phyloP scores from a whole-genome alignment of 2,113 vertebrate genomes.

The Dicaeum eximium region DNA sequence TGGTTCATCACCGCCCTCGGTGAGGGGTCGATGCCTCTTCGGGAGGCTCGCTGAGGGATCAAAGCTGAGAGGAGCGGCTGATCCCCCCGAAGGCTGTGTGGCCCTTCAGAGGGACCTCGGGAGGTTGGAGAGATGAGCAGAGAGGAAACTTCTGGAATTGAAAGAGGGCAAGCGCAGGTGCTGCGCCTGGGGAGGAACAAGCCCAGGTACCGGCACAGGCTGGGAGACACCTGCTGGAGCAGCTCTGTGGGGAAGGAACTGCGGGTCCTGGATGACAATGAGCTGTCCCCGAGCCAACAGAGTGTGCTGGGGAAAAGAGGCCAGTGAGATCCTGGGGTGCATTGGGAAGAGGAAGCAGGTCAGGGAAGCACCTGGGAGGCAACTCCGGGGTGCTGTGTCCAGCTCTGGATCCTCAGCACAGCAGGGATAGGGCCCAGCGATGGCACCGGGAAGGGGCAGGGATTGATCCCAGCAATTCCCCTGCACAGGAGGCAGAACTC shows the following conservation, averaged over 20 bases:
- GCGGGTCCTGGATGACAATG: no score
- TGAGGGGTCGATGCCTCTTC: not conserved
- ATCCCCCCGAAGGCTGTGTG: not conserved
- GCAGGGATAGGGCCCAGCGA: not conserved
- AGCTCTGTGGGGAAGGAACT: not conserved
- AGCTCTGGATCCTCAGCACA: not conserved
- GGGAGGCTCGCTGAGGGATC: not conserved
- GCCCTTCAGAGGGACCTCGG: not conserved
- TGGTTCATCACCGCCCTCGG: not conserved
- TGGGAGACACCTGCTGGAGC: not conserved
- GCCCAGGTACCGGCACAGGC: not conserved
- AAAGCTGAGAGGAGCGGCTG: not conserved
- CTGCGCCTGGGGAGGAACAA: not conserved
- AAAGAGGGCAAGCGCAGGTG: fast-evolving
- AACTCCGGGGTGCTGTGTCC: not conserved
- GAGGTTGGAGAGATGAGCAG: not conserved
- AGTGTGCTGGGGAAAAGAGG: not conserved
- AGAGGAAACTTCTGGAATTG: not conserved
- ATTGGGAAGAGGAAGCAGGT: not conserved
- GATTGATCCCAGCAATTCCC: not conserved
- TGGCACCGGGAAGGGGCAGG: not conserved
- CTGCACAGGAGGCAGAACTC: not conserved
- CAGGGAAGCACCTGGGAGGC: not conserved
- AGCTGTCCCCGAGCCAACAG: not conserved
- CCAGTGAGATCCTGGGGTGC: not conserved